These are phyloP conservation scores for Alviniconcha strummeri DNA, from an alignment of 2,888 invertebrate genomes.

Conservation along the genomic window DNA sequence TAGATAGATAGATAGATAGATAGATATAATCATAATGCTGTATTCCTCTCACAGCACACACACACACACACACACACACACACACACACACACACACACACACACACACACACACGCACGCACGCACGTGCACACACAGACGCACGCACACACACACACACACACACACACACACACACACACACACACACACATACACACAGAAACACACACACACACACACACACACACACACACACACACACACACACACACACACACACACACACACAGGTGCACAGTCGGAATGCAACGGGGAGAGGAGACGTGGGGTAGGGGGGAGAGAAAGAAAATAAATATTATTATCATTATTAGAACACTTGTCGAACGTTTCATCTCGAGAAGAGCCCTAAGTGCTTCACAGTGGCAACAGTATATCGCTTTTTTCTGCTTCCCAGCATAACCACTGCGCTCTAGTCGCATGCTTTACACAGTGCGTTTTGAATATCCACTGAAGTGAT, in stretches of 20 bases:
- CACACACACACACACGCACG: background rate
- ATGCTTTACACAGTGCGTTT: no score
- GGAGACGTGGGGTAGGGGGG: background rate
- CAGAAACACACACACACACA: no score
- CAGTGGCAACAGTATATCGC: no score
- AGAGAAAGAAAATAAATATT: background rate
- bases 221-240: background rate
- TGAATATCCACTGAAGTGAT: no score
- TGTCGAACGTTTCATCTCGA: no score
- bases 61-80: no score
- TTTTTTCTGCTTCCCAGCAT: no score
- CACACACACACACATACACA: background rate
- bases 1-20: background rate
- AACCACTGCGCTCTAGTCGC: no score
- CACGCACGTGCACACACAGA: background rate
- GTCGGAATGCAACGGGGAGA: background rate
- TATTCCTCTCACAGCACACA: no score
- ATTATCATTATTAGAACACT: no score
- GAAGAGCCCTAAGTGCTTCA: no score
- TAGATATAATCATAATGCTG: no score
- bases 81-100: background rate
- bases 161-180: conserved; percentile 6
- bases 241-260: background rate
- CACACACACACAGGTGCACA: background rate
- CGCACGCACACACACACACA: background rate